Conservation (phyloP, 2,888 invertebrate genomes). For the Rotaria socialis region DNA sequence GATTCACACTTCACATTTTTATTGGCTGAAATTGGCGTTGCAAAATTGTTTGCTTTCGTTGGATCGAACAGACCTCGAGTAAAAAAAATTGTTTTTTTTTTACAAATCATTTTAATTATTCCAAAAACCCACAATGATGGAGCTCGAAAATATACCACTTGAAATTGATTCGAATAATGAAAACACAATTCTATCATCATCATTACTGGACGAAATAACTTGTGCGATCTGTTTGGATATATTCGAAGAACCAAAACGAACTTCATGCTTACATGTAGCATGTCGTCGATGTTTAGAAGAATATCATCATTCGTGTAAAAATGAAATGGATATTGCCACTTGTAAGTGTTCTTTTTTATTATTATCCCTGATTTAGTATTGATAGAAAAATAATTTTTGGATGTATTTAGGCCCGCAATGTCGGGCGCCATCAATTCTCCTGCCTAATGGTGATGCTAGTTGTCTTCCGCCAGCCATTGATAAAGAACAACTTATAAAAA, state of each 20-base stretch:
- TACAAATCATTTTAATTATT: neutral
- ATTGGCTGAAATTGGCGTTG: neutral
- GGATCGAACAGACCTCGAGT: no score
- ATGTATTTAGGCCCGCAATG: neutral
- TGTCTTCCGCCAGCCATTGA: neutral
- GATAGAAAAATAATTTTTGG: no score
- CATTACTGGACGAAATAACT: constrained; percentile 15
- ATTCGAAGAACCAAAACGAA: constrained; percentile 19
- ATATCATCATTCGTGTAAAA: constrained; percentile 26
- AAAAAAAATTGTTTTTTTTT: neutral
- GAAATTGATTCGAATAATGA: neutral
- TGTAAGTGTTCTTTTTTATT: neutral
- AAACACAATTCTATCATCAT: neutral
- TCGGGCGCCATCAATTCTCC: neutral
- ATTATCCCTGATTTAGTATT: no score
- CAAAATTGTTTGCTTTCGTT: neutral
- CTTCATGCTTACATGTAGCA: constrained; percentile 23
- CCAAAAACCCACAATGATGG: neutral
- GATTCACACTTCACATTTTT: neutral
- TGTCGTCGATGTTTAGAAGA: constrained; percentile 27
- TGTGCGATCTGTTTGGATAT: constrained; percentile 25
- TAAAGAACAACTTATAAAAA: constrained; percentile 14
- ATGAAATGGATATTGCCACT: neutral
- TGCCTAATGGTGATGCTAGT: constrained; percentile 2
- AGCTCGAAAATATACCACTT: neutral